Evolutionary conservation across 2,113 vertebrate species (phyloP).

Genomic region (Ariopsis seemanni): DNA sequence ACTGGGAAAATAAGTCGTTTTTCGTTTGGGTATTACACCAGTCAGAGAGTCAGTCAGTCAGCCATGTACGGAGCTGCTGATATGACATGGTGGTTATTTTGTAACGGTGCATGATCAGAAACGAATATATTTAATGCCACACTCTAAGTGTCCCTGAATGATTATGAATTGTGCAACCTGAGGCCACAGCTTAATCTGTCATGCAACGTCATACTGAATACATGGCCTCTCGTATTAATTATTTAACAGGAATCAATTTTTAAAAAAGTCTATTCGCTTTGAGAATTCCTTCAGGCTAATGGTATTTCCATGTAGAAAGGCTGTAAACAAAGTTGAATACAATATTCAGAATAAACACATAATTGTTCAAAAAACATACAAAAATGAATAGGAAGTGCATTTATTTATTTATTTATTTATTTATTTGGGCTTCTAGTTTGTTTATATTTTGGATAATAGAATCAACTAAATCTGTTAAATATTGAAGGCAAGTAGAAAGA

Average conservation of each 20-base stretch:
- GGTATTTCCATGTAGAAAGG: not conserved
- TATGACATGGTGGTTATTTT: not conserved
- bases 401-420: too few relatives aligned
- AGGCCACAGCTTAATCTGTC: not conserved
- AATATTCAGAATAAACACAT: not conserved
- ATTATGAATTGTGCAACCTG: not conserved
- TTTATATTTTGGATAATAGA: not conserved
- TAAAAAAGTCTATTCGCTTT: not conserved
- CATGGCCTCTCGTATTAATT: not conserved
- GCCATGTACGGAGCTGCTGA: not conserved
- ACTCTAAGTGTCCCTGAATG: not conserved
- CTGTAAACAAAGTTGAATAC: not conserved
- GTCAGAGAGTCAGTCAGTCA: not conserved
- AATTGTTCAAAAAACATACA: not conserved
- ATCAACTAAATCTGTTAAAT: not conserved
- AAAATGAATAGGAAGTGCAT: not conserved
- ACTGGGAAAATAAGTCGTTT: conserved; percentile 10
- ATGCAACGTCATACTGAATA: not conserved
- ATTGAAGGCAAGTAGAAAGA: not conserved
- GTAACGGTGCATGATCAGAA: not conserved
- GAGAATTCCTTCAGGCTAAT: not conserved
- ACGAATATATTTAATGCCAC: not conserved
- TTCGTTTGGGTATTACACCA: not conserved
- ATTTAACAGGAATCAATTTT: not conserved
- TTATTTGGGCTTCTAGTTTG: not conserved